phyloP scores from a whole-genome alignment of 2,888 invertebrate genomes.

The Scotopteryx bipunctaria region DNA sequence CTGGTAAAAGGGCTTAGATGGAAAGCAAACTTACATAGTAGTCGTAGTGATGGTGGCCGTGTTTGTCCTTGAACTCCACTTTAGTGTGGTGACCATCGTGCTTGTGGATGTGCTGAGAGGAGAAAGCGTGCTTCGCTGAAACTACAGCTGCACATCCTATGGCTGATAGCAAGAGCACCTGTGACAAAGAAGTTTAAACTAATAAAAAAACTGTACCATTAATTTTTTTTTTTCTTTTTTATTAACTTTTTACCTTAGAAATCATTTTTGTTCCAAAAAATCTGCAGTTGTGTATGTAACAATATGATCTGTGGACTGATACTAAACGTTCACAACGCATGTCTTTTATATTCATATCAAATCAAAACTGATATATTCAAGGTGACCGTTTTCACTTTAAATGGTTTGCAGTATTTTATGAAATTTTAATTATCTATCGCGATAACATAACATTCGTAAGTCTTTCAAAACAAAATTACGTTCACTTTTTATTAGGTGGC shows the following conservation, averaged over 20 bases:
- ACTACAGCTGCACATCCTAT: conserved; percentile 29
- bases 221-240: no score
- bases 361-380: conserved; percentile 39
- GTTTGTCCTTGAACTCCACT: conserved; percentile 32
- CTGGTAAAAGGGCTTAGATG: no score
- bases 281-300: conserved; percentile 20
- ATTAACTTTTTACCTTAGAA: conserved; percentile 41
- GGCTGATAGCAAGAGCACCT: conserved; percentile 31
- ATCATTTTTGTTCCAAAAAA: conserved; percentile 36
- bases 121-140: conserved; percentile 42
- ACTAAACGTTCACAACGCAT: conserved; percentile 27
- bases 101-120: conserved; percentile 46
- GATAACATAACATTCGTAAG: conserved; percentile 15
- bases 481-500: not conserved
- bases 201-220: no score
- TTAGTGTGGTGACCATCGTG: conserved; percentile 44
- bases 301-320: conserved; percentile 40
- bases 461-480: conserved; percentile 22
- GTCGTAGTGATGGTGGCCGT: conserved; percentile 40
- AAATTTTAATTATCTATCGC: conserved; percentile 37
- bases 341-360: conserved; percentile 42
- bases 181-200: conserved; percentile 4
- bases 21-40: conserved; percentile 39
- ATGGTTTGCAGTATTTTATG: conserved; percentile 26
- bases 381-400: conserved; percentile 34